These are phyloP conservation scores for cattle (Bos taurus) DNA, from an alignment of 2,113 vertebrate genomes.

Conservation along the genomic window DNA sequence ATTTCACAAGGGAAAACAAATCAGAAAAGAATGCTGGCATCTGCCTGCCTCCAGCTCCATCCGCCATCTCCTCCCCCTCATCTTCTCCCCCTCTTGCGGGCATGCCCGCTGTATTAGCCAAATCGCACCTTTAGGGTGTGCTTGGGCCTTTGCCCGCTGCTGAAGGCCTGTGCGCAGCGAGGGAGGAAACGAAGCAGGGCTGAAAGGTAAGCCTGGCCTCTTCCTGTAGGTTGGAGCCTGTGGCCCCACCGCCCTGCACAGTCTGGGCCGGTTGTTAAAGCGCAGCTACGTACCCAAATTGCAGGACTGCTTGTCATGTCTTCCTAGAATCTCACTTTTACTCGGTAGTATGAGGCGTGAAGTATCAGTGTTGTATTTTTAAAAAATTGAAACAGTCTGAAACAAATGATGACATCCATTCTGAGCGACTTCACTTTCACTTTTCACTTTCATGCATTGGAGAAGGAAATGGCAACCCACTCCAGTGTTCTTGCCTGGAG, in stretches of 20 bases:
- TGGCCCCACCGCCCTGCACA: background rate
- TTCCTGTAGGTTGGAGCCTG: background rate
- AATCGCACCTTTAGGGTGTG: rapidly evolving
- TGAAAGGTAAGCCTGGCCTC: background rate
- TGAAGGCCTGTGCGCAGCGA: background rate
- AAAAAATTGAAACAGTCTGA: background rate
- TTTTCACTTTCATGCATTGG: too few relatives aligned
- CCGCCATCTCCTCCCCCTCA: rapidly evolving
- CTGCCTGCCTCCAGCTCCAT: background rate
- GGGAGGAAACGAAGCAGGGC: background rate
- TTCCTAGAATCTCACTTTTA: background rate
- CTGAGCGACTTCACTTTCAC: too few relatives aligned
- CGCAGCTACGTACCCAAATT: rapidly evolving
- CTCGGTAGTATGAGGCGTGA: background rate
- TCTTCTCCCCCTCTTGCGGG: rapidly evolving
- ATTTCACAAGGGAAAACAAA: background rate
- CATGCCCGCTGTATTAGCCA: rapidly evolving
- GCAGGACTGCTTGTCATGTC: rapidly evolving
- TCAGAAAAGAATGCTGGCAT: too few relatives aligned
- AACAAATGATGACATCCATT: background rate
- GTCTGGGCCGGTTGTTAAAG: rapidly evolving
- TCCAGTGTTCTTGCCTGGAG: too few relatives aligned
- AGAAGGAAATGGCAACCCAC: too few relatives aligned
- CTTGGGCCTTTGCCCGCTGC: too few relatives aligned
- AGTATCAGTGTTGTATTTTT: background rate